Percentiles rank a stretch among this genome's conserved stretches.
Evolutionary conservation across 53 echinoderm and acorn worm species (phyloP).

Genomic region (Stichopus horrens): DNA sequence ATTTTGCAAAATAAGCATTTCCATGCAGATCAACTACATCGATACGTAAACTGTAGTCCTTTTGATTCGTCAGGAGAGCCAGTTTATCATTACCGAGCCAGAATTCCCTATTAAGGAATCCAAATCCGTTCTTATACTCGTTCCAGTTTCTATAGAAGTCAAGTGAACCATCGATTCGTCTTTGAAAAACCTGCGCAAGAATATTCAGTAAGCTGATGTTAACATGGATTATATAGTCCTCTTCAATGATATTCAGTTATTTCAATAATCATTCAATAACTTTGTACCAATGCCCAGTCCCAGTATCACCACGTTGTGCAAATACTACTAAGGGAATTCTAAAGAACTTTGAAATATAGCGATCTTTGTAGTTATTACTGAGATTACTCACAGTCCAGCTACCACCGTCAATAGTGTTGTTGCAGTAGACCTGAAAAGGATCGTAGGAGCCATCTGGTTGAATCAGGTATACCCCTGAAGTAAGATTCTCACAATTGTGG

Average conservation of each 20-base stretch:
- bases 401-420: background rate
- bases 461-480: background rate
- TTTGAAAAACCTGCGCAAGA: background rate
- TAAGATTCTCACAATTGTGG: background rate
- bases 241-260: too few relatives aligned
- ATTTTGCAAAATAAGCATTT: background rate
- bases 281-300: too few relatives aligned
- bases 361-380: too few relatives aligned
- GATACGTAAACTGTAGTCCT: background rate
- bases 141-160: background rate
- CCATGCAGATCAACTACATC: background rate
- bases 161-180: background rate
- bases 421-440: background rate
- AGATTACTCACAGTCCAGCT: background rate
- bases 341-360: too few relatives aligned
- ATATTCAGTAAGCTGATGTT: too few relatives aligned
- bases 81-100: background rate
- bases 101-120: background rate
- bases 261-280: too few relatives aligned
- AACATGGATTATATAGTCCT: too few relatives aligned
- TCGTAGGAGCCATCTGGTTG: background rate
- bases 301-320: too few relatives aligned
- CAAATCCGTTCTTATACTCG: background rate
- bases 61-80: background rate
- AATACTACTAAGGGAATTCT: too few relatives aligned